phyloP scores from a whole-genome alignment of 1,140 invertebrate genomes.

The Drosophila pectinifera region DNA sequence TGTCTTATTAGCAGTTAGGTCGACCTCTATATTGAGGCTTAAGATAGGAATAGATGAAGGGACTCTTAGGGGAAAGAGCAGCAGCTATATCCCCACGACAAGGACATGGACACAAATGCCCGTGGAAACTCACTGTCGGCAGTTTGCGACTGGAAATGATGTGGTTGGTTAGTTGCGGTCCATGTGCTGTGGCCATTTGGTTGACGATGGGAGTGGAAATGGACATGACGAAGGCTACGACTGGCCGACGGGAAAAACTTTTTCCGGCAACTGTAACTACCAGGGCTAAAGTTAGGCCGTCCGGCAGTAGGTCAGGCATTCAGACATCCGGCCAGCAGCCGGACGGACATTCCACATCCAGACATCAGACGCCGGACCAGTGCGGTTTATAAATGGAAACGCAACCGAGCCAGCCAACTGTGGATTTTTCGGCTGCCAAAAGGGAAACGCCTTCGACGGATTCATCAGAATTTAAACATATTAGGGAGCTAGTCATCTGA shows the following conservation, averaged over 20 bases:
- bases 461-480: conserved; percentile 3
- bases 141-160: conserved; percentile 76
- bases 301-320: conserved; percentile 47
- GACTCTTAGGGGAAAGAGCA: not conserved
- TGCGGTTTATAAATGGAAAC: conserved; percentile 39
- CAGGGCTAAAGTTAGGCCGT: conserved; percentile 31
- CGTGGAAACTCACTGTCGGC: conserved; percentile 36
- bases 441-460: not conserved
- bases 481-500: no score
- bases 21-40: no score
- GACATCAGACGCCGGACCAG: conserved; percentile 19
- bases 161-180: conserved; percentile 69
- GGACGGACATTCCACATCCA: conserved; percentile 25
- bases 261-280: conserved; percentile 39
- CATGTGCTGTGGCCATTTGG: conserved; percentile 42
- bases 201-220: conserved; percentile 30
- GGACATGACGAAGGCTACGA: conserved; percentile 28
- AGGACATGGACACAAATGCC: conserved; percentile 22
- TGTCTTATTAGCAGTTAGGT: no score
- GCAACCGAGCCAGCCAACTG: not conserved
- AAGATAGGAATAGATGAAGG: not conserved
- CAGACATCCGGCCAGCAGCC: conserved; percentile 21
- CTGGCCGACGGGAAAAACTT: conserved; percentile 28
- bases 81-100: conserved; percentile 21
- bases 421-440: not conserved